Percentiles rank a stretch among this genome's conserved stretches.
These are phyloP conservation scores for Aelia acuminata DNA, from an alignment of 2,888 invertebrate species.

Conservation along the genomic window DNA sequence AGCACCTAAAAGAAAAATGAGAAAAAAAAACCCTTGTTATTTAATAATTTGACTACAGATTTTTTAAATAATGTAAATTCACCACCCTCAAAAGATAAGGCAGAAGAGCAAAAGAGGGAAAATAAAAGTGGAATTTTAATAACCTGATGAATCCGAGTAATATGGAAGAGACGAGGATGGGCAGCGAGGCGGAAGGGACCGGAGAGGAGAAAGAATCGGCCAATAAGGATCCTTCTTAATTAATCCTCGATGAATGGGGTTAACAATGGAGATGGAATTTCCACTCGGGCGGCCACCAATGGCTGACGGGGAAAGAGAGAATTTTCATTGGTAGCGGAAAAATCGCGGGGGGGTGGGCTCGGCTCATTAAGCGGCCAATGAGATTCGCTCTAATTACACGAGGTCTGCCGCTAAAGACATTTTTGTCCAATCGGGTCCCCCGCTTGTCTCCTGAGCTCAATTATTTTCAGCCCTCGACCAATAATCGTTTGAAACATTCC, in stretches of 20 bases:
- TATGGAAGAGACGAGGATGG: slow-evolving; percentile 6
- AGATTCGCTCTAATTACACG: slow-evolving; percentile 44
- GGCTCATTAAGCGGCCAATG: slow-evolving; percentile 46
- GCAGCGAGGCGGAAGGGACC: not conserved
- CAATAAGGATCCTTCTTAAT: slow-evolving; percentile 49
- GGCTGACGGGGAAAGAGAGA: slow-evolving; percentile 29
- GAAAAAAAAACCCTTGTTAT: not conserved
- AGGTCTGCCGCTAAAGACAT: slow-evolving; percentile 36
- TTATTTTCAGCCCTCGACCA: slow-evolving; percentile 45
- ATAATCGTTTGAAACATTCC: slow-evolving; percentile 51
- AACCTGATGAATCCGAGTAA: slow-evolving; percentile 48
- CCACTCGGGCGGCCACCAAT: slow-evolving; percentile 35
- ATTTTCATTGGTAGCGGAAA: slow-evolving; percentile 50
- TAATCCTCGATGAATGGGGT: slow-evolving; percentile 47
- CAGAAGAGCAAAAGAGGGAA: not conserved
- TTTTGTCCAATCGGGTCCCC: slow-evolving; percentile 35
- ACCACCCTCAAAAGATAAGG: not conserved
- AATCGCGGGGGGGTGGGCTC: slow-evolving; percentile 28
- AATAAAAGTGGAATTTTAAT: slow-evolving; percentile 33
- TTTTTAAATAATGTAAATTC: slow-evolving; percentile 13
- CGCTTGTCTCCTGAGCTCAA: slow-evolving; percentile 27
- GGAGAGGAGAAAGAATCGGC: slow-evolving; percentile 37
- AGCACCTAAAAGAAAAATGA: not conserved
- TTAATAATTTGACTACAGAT: not conserved
- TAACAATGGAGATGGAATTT: slow-evolving; percentile 51